Evolutionary conservation across 2,888 invertebrate species (phyloP).

Genomic region (Eilema sororculum): DNA sequence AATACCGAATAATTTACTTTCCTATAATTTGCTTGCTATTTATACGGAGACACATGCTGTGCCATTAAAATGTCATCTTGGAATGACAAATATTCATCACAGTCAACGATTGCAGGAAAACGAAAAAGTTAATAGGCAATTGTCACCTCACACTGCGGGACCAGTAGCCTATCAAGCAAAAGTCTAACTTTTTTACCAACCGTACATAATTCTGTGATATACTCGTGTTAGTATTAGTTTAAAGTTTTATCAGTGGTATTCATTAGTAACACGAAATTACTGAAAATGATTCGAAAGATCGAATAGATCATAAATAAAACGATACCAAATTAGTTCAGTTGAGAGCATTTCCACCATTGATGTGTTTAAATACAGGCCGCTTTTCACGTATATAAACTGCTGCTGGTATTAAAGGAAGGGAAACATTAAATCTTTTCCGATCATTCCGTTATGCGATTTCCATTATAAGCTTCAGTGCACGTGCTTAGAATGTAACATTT

Average conservation of each 20-base stretch:
- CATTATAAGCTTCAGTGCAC: conserved; percentile 33
- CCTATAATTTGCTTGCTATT: too few species aligned
- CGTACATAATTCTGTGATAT: too few species aligned
- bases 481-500: conserved; percentile 27
- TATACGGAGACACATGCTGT: too few species aligned
- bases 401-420: conserved; percentile 28
- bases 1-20: too few species aligned
- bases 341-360: conserved; percentile 1
- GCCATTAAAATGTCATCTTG: neutral
- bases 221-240: too few species aligned
- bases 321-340: neutral
- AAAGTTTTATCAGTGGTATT: too few species aligned
- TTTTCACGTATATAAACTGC: conserved; percentile 17
- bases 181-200: too few species aligned
- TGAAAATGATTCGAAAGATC: too few species aligned
- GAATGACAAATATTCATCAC: neutral
- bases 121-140: neutral
- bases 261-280: too few species aligned
- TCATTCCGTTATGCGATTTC: conserved; percentile 36
- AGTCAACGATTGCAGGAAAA: neutral
- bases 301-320: too few species aligned
- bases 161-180: too few species aligned
- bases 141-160: too few species aligned
- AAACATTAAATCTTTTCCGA: conserved; percentile 29
- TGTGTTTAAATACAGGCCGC: conserved; percentile 24